Conservation (phyloP, 2,888 invertebrate genomes). For the Nephrotoma guestfalica region DNA sequence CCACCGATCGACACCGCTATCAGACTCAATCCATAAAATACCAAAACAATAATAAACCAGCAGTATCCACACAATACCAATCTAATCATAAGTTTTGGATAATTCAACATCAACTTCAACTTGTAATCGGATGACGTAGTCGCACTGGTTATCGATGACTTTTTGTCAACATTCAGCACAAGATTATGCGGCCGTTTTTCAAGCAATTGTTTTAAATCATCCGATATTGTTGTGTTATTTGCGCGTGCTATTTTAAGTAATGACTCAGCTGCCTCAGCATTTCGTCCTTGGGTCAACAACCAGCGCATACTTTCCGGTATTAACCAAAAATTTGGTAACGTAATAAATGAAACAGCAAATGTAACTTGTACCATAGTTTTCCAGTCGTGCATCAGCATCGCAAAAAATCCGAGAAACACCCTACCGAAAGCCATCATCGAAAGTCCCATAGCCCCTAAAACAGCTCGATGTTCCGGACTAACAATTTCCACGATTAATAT, state of each 20-base stretch:
- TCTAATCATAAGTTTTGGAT: slow-evolving; percentile 22
- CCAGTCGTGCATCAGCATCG: slow-evolving; percentile 40
- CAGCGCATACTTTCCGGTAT: slow-evolving; percentile 43
- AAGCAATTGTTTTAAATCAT: not conserved
- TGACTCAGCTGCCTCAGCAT: not conserved
- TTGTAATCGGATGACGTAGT: not conserved
- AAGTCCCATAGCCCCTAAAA: not conserved
- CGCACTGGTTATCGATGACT: not conserved
- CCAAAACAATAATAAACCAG: slow-evolving; percentile 65
- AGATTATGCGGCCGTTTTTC: not conserved
- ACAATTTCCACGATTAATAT: not conserved
- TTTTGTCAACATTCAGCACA: not conserved
- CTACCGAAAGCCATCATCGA: not conserved
- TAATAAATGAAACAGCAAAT: not conserved
- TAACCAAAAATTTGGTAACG: slow-evolving; percentile 41
- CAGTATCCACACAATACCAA: slow-evolving; percentile 53
- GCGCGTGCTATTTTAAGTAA: slow-evolving; percentile 16
- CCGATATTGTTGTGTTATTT: slow-evolving; percentile 19
- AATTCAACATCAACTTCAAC: not conserved
- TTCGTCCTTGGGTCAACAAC: not conserved
- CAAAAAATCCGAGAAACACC: slow-evolving; percentile 41
- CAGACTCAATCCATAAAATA: slow-evolving; percentile 66
- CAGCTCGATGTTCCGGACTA: not conserved
- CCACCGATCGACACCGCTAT: slow-evolving; percentile 60
- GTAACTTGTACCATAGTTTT: not conserved